Evolutionary conservation across 2,797 vertebrate species (phyloP).

Genomic region (Ambastaia sidthimunki): DNA sequence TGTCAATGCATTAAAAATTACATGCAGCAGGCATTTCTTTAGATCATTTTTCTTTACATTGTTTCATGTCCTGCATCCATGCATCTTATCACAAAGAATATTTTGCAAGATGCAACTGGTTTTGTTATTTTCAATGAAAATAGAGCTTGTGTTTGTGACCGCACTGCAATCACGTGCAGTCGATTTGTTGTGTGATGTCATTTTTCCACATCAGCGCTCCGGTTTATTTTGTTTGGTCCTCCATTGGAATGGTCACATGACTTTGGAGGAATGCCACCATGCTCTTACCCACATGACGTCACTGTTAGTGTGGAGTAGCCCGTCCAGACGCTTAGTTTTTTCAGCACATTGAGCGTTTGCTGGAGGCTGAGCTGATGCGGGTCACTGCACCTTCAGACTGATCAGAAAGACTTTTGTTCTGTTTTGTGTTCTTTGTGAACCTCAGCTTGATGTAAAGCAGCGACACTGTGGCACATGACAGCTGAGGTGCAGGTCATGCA

Average conservation of each 20-base stretch:
- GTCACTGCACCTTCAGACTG: background rate
- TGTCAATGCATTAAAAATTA: background rate
- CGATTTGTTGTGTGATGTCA: slow-evolving; percentile 44
- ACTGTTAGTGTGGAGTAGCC: background rate
- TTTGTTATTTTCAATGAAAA: background rate
- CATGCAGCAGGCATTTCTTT: background rate
- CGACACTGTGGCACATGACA: background rate
- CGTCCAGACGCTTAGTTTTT: background rate
- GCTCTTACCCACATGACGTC: slow-evolving; percentile 28
- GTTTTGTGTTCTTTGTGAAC: slow-evolving; percentile 1
- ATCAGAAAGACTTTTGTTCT: slow-evolving; percentile 11
- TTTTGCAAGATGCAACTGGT: no score
- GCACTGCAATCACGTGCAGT: slow-evolving; percentile 5
- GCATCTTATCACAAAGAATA: background rate
- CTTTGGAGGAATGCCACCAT: background rate
- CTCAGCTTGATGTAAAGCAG: background rate
- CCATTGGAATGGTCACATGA: slow-evolving; percentile 46
- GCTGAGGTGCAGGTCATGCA: background rate
- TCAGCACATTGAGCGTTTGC: background rate
- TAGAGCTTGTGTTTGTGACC: background rate
- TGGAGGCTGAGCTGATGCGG: background rate
- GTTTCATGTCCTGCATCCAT: background rate
- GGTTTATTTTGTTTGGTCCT: slow-evolving; percentile 53
- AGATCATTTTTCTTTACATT: background rate
- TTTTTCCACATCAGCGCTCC: slow-evolving; percentile 45